Conservation (phyloP, 2,888 invertebrate genomes). For the Eretmocerus hayati region DNA sequence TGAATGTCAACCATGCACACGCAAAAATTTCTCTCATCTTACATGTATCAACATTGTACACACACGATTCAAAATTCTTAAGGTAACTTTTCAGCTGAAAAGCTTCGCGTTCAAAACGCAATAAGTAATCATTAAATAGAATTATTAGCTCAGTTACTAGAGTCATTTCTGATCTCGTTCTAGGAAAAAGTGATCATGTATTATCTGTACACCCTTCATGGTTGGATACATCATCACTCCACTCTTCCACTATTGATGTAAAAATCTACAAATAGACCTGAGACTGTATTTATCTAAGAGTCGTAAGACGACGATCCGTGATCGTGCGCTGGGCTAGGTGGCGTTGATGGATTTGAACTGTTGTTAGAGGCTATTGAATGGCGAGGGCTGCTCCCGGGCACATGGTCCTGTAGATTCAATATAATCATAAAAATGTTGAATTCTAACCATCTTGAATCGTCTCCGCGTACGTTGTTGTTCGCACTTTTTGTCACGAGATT, state of each 20-base stretch:
- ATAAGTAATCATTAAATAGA: conserved; percentile 19
- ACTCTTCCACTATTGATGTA: neutral
- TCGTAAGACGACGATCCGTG: conserved; percentile 62
- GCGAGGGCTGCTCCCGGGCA: conserved; percentile 56
- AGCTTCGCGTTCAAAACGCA: conserved; percentile 20
- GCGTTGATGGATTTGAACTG: conserved; percentile 67
- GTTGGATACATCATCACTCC: no score
- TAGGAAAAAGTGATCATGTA: no score
- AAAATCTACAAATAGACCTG: conserved; percentile 6
- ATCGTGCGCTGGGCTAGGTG: conserved; percentile 62
- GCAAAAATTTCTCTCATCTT: conserved; percentile 17
- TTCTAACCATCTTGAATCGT: no score
- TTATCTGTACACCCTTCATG: no score
- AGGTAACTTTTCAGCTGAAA: conserved; percentile 24
- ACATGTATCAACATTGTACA: conserved; percentile 24
- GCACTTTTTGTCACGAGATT: no score
- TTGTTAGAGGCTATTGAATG: conserved; percentile 69
- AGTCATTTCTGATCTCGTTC: no score
- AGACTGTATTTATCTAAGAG: conserved; percentile 48
- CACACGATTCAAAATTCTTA: conserved; percentile 22
- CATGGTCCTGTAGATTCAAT: conserved; percentile 40
- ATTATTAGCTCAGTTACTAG: no score
- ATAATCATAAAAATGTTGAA: no score
- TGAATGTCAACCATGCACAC: conserved; percentile 11
- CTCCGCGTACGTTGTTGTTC: no score